Percentiles rank a stretch among this genome's conserved stretches.
These are phyloP conservation scores for Heteropelma amictum DNA, from an alignment of 2,888 invertebrate genomes.

Conservation along the genomic window DNA sequence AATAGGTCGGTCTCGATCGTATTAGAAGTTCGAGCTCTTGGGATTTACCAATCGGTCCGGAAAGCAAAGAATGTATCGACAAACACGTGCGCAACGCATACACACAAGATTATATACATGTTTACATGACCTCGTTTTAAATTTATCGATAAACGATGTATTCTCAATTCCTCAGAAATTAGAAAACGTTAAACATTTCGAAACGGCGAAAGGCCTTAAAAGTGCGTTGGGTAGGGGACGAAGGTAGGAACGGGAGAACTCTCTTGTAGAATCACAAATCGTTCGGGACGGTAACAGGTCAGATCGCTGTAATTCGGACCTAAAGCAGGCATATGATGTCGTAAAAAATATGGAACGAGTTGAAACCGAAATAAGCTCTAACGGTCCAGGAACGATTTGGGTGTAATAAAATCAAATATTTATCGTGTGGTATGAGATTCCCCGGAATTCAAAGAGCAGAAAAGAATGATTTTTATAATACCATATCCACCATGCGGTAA, in stretches of 20 bases:
- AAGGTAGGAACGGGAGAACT: background rate
- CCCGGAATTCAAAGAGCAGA: too few species aligned
- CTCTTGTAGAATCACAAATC: too few species aligned
- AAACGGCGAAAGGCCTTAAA: constrained; percentile 9
- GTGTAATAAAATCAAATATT: background rate
- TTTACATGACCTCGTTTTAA: constrained; percentile 27
- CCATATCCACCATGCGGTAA: too few species aligned
- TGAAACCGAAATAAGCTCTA: constrained; percentile 3
- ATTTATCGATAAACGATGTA: constrained; percentile 23
- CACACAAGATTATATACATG: background rate
- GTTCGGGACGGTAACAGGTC: too few species aligned
- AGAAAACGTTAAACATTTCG: constrained; percentile 24
- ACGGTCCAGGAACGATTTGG: constrained; percentile 4
- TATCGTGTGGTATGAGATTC: background rate
- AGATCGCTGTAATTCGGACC: too few species aligned
- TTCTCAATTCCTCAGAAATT: constrained; percentile 17
- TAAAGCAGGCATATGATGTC: background rate
- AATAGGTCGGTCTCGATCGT: too few species aligned
- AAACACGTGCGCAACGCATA: too few species aligned
- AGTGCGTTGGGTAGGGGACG: background rate
- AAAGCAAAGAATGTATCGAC: too few species aligned
- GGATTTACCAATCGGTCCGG: too few species aligned
- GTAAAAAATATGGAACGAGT: constrained; percentile 14
- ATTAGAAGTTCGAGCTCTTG: too few species aligned
- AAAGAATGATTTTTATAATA: too few species aligned